Base-by-base conservation (phyloP, 2,888 invertebrate genomes). In the Tenthredo scrophulariae region DNA sequence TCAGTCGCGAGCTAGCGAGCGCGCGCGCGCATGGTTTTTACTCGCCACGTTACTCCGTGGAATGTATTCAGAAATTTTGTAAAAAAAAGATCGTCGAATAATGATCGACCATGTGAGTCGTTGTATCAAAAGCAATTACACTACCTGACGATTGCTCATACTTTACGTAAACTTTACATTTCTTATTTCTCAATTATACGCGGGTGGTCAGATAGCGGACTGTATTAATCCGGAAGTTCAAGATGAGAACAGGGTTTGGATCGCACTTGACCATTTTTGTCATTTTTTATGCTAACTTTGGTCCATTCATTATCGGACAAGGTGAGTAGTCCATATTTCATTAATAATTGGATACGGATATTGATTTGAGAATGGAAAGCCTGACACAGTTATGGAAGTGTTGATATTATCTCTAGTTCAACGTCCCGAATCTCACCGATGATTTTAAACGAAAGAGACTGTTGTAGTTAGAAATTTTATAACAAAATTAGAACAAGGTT, bases 1-100 rank as follows among this genome's bases (percentile, higher is more conserved):
- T 83, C 83, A 83, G 83, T 67, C 65, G 70, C 67, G 65, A 65
- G 83, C 83, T 29, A 80, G 83, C 46, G 83, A 67, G 70, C 67
- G 83, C 43, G 67, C 43, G 67, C 83, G 83, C 83, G 83, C 26
- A 62, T 67, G 29, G 80, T 80, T 54, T 77, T 77, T 29, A 62
- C 67, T 33, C 67, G 67, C 33, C 83, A 67, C 83, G 80, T 46
- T 67, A 13, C n/a, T 70, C 65, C 83, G 33, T 50, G 10, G 50
- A 83, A 50, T 70, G 67, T 40, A 43, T 83, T 70, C 7, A 10
- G 40, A 50, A 43, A 46, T 46, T 46, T 22, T 4, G 43, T n/a
- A 46, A 15, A n/a, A 13, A 13, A 83, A 18, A 15, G 2, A n/a
- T 26, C 40, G 22, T 10, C 13, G 33, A 67, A 83, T 70, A 29